A percentile compares a stretch with the other conserved stretches of the same genome.
Evolutionary conservation across 1,140 invertebrate genomes (phyloP).

Genomic region (Panagrolaimus sp.): DNA sequence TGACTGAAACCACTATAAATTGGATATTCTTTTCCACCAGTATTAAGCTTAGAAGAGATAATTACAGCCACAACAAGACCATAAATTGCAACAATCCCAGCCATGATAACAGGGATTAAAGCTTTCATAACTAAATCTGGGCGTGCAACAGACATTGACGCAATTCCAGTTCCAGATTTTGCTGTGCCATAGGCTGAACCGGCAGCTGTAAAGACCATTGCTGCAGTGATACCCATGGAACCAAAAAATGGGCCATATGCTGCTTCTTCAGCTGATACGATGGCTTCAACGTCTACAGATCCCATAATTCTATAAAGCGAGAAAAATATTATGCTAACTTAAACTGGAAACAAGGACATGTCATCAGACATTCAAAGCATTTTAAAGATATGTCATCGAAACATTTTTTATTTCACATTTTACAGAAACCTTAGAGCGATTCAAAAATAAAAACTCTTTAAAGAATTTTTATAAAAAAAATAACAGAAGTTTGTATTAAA

Average conservation of each 20-base stretch:
- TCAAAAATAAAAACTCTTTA: no score
- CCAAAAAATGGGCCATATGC: constrained; percentile 57
- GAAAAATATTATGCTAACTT: no score
- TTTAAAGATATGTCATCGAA: no score
- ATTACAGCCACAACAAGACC: constrained; percentile 96
- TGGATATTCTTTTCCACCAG: constrained; percentile 66
- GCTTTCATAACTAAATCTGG: constrained; percentile 99
- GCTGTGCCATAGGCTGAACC: constrained; percentile 99
- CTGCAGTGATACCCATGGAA: constrained; percentile 54
- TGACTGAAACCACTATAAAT: constrained; percentile 65
- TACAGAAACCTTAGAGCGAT: no score
- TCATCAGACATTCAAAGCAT: no score
- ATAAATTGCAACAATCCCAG: constrained; percentile 99
- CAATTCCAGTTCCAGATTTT: constrained; percentile 97
- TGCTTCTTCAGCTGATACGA: constrained; percentile 34
- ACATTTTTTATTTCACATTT: no score
- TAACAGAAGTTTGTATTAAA: no score
- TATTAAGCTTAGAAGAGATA: constrained; percentile 70
- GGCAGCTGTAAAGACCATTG: constrained; percentile 66
- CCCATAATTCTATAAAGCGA: no score
- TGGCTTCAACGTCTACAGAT: not conserved
- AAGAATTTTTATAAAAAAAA: no score
- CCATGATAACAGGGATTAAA: constrained; percentile 99
- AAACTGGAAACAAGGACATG: no score
- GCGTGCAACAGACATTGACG: constrained; percentile 98